Evolutionary conservation across 2,113 vertebrate genomes (phyloP).

Genomic region (Dicentrarchus labrax): DNA sequence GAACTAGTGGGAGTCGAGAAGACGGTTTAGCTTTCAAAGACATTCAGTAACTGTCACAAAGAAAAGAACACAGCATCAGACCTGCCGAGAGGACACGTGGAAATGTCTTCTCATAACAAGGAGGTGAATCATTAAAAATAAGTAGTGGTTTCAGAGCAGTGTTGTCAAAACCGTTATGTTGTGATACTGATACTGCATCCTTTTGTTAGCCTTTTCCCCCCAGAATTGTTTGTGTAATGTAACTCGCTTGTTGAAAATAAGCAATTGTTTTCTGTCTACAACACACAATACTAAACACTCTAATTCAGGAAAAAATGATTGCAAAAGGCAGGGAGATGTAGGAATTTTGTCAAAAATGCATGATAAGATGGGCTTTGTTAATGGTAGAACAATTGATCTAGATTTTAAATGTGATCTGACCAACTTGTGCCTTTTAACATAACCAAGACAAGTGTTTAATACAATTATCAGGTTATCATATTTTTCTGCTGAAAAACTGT

Average conservation of each 20-base stretch:
- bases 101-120: conserved; percentile 25
- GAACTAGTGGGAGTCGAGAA: conserved; percentile 33
- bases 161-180: conserved; percentile 46
- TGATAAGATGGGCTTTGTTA: conserved; percentile 76
- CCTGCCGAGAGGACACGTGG: conserved; percentile 42
- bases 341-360: conserved; percentile 68
- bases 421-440: conserved; percentile 94
- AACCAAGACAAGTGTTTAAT: conserved; percentile 87
- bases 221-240: conserved; percentile 69
- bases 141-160: conserved; percentile 48
- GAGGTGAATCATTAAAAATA: conserved; percentile 21
- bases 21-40: conserved; percentile 38
- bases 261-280: conserved; percentile 58
- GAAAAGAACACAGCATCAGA: conserved; percentile 45
- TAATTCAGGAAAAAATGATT: conserved; percentile 74
- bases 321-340: conserved; percentile 69
- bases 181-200: conserved; percentile 39
- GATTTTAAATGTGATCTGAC: conserved; percentile 86
- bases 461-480: conserved; percentile 84
- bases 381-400: conserved; percentile 74
- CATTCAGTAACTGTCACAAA: conserved; percentile 37
- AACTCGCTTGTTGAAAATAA: conserved; percentile 62
- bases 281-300: conserved; percentile 66
- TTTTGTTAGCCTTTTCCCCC: conserved; percentile 54
- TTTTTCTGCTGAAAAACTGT: conserved; percentile 85